phyloP scores from a whole-genome alignment of 2,888 invertebrate species.

The Chesias legatella region DNA sequence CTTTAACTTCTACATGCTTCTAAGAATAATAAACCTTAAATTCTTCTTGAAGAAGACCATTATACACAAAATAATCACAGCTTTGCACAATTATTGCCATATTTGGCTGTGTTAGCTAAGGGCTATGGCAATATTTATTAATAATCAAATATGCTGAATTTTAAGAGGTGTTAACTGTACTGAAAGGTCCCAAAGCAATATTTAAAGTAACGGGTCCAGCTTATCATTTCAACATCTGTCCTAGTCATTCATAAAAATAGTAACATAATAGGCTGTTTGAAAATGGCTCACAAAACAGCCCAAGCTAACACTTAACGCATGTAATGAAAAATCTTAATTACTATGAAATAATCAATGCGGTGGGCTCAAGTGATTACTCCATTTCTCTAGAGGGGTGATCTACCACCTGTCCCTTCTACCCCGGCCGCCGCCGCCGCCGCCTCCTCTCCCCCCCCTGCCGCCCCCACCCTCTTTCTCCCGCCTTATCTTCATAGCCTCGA shows the following conservation, averaged over 20 bases:
- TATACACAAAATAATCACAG: no score
- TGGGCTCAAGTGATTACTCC: slow-evolving; percentile 6
- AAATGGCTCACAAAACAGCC: slow-evolving; percentile 3
- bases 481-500: slow-evolving; percentile 83
- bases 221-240: slow-evolving; percentile 1
- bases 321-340: slow-evolving; percentile 9
- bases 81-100: no score
- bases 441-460: slow-evolving; percentile 54
- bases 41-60: no score
- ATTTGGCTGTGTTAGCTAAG: no score
- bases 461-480: slow-evolving; percentile 77
- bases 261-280: background rate
- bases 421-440: slow-evolving; percentile 36
- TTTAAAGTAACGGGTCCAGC: slow-evolving; percentile 7
- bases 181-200: background rate
- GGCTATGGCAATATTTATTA: no score
- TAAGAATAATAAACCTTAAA: no score
- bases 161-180: no score
- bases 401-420: slow-evolving; percentile 53
- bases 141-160: no score
- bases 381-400: slow-evolving; percentile 10
- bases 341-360: slow-evolving; percentile 2
- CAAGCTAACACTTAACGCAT: slow-evolving; percentile 1
- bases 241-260: slow-evolving; percentile 2
- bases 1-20: no score